Base-by-base conservation (phyloP, 2,797 vertebrate species). In the Brachymystax lenok region DNA sequence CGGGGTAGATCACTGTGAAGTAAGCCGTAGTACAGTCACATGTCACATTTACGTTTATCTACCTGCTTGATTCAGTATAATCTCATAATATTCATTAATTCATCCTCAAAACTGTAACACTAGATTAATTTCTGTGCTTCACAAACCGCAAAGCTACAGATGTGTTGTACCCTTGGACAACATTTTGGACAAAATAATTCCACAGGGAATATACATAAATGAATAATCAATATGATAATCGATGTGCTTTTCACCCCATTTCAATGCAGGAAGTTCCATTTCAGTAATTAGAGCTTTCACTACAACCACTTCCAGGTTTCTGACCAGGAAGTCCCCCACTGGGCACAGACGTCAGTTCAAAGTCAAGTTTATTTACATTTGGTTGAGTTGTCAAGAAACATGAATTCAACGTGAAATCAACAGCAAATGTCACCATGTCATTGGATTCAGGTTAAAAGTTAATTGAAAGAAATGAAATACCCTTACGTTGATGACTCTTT, bases 41-140 rank as follows among this genome's bases (percentile, higher is more conserved):
- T 46, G 40, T 46, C 40, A 46, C 40, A 46, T 13, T 46, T 46
- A 46, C 10, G 12, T 46, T 46, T 46, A 91, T 84, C 84, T 88
- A 79, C 88, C 28, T 33, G 66, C 28, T 68, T 16, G 14, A 85
- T 89, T 82, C 82, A 76, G 10, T 63, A 79, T 80, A 86, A 92
- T 91, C 89, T 85, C 78, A 83, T 90, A 88, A 91, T 89, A 83
- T 89, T 75, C 83, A 89, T 85, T 90, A 86, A 91, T 87, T 90
- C 86, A 84, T 88, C 88, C 85, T 90, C 69, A 79, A 85, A 90
- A 63, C 83, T 83, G 89, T 84, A 82, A 88, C 19, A 24, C 74
- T 63, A 77, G 81, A 85, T 87, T 85, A 77, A 76, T 79, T 87
- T 71, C 79, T 21, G 78, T 75, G 72, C 63, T 70, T 72, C 73